Base-by-base conservation (phyloP, 2,888 invertebrate genomes). In the Mayetiola destructor region DNA sequence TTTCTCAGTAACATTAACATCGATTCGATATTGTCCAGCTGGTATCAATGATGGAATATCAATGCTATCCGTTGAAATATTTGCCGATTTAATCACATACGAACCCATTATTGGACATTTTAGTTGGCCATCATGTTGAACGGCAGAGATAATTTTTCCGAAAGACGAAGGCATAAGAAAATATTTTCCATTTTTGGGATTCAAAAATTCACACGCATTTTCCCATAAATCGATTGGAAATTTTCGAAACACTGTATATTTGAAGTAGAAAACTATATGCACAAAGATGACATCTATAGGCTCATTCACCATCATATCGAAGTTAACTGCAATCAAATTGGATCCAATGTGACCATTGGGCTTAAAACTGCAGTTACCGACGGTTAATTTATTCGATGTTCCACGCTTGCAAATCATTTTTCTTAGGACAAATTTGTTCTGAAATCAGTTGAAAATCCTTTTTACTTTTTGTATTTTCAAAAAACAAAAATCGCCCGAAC, bases 171-270 rank as follows among this genome's bases (percentile, higher is more conserved):
- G 4, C 20, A 9, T 40, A 23, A 40, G 3, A 40, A 4, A 40
- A 21, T 40, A 2, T 21, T 40, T 2, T 6, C 21, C n/a, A n/a
- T n/a, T n/a, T 40, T 40, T 40, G 4, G 14, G 12, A 40, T 40
- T 21, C 12, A 40, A 10, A 10, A 4, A 3, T 40, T 23, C 21
- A 10, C 40, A 40, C 10, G n/a, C 3, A 40, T 40, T 21, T 40
- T 48, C 29, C 48, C 48, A 48, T n/a, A 48, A n/a, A 48, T 48
- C n/a, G 16, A 48, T 27, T 14, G 48, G 48, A 27, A 48, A 48
- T 48, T 48, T 48, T 48, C n/a, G 23, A 27, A 27, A 48, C 3
- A 9, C 27, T n/a, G 14, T 27, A 27, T 18, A 48, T 9, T 20
- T 27, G 27, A 27, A 48, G 27, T 48, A n/a, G 5, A 27, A 3